Percentiles rank a stretch among this genome's conserved stretches.
phyloP scores from a whole-genome alignment of 2,888 invertebrate species.

The Polietes domitor region DNA sequence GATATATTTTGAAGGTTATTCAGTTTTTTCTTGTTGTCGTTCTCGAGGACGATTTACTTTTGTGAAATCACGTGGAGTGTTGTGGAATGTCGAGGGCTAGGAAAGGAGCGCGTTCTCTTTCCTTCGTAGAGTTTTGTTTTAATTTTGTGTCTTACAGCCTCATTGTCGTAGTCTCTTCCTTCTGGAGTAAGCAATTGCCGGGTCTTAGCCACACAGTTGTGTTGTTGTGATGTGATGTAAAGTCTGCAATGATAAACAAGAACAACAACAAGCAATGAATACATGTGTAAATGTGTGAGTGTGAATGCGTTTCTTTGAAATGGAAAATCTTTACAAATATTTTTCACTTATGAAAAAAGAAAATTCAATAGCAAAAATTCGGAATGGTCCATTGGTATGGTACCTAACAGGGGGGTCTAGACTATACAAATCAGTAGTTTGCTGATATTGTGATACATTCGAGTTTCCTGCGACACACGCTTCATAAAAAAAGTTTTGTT shows the following conservation, averaged over 20 bases:
- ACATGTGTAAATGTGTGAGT: not conserved
- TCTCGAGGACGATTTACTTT: constrained; percentile 19
- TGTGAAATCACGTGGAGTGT: constrained; percentile 62
- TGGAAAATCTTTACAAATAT: no score
- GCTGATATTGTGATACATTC: no score
- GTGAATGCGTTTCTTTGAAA: no score
- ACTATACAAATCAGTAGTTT: no score
- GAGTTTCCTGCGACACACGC: no score
- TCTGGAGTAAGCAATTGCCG: constrained; percentile 39
- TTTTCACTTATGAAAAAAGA: no score
- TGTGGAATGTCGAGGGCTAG: constrained; percentile 47
- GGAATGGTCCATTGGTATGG: no score
- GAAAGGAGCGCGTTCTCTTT: constrained; percentile 5
- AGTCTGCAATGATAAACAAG: constrained; percentile 72
- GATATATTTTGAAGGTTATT: constrained; percentile 56
- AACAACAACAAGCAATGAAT: constrained; percentile 53
- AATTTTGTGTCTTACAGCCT: constrained; percentile 42
- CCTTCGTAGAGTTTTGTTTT: constrained; percentile 29
- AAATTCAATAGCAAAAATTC: no score
- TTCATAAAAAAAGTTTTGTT: no score
- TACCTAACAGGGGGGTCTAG: no score
- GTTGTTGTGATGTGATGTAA: no score
- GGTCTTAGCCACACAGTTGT: constrained; percentile 51
- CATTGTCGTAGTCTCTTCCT: constrained; percentile 23
- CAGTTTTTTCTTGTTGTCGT: not conserved